Evolutionary conservation across 2,113 vertebrate species (phyloP).

Genomic region (Delphinapterus leucas): DNA sequence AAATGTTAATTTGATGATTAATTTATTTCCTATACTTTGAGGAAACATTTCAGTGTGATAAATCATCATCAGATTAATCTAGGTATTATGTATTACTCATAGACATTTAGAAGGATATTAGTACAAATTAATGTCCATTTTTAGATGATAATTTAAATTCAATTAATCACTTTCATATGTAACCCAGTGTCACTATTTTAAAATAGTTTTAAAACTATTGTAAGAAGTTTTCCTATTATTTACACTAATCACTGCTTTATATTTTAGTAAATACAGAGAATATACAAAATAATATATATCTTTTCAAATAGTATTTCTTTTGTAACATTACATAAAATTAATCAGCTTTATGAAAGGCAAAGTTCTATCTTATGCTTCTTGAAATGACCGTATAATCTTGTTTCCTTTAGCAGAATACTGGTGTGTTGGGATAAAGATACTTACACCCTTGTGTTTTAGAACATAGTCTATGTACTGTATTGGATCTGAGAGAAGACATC

Average conservation of each 20-base stretch:
- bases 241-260: background rate
- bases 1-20: slow-evolving; percentile 47
- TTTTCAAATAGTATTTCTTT: background rate
- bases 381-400: background rate
- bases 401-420: background rate
- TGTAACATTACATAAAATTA: background rate
- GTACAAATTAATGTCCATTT: slow-evolving; percentile 54
- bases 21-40: slow-evolving; percentile 30
- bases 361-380: background rate
- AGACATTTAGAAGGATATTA: slow-evolving; percentile 52
- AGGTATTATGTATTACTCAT: slow-evolving; percentile 21
- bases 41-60: slow-evolving; percentile 38
- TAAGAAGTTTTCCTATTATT: slow-evolving; percentile 4
- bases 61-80: slow-evolving; percentile 52
- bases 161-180: slow-evolving; percentile 40
- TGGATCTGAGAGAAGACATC: background rate
- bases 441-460: background rate
- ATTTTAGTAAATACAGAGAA: background rate
- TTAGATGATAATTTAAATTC: slow-evolving; percentile 55
- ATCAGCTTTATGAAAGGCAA: background rate
- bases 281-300: background rate
- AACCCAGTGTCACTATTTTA: background rate
- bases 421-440: accelerated
- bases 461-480: background rate
- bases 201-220: background rate